Evolutionary conservation across 2,888 invertebrate genomes (phyloP).

Genomic region (Cheilosia urbana): DNA sequence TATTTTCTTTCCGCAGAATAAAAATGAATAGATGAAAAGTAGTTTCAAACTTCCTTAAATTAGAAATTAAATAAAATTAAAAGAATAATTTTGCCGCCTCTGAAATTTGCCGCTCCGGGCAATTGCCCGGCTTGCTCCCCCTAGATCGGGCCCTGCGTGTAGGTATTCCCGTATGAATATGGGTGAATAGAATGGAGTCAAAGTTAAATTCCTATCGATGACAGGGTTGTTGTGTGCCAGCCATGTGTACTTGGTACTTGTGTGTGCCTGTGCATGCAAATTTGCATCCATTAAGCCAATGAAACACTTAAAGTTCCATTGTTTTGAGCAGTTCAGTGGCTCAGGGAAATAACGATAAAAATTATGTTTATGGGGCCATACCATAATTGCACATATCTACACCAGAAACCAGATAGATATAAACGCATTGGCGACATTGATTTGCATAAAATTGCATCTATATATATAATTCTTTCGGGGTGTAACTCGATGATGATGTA

Average conservation of each 20-base stretch:
- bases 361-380: slow-evolving; percentile 58
- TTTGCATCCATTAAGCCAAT: slow-evolving; percentile 59
- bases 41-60: too few relatives aligned
- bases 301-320: slow-evolving; percentile 67
- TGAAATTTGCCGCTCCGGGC: too few relatives aligned
- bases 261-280: not conserved
- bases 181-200: slow-evolving; percentile 33
- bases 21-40: too few relatives aligned
- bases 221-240: not conserved
- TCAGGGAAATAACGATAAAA: slow-evolving; percentile 63
- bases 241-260: slow-evolving; percentile 18
- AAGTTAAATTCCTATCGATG: slow-evolving; percentile 63
- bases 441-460: slow-evolving; percentile 45
- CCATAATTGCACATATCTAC: slow-evolving; percentile 61
- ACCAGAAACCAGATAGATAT: slow-evolving; percentile 22
- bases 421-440: slow-evolving; percentile 23
- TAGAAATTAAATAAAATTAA: too few relatives aligned
- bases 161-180: slow-evolving; percentile 11
- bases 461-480: too few relatives aligned
- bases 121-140: too few relatives aligned
- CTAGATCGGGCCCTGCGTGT: too few relatives aligned
- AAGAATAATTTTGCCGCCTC: too few relatives aligned
- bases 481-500: too few relatives aligned
- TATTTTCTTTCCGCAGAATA: too few relatives aligned
- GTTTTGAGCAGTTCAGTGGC: slow-evolving; percentile 53